phyloP scores from a whole-genome alignment of 1,140 invertebrate genomes.

The Cyclargus thomasi region DNA sequence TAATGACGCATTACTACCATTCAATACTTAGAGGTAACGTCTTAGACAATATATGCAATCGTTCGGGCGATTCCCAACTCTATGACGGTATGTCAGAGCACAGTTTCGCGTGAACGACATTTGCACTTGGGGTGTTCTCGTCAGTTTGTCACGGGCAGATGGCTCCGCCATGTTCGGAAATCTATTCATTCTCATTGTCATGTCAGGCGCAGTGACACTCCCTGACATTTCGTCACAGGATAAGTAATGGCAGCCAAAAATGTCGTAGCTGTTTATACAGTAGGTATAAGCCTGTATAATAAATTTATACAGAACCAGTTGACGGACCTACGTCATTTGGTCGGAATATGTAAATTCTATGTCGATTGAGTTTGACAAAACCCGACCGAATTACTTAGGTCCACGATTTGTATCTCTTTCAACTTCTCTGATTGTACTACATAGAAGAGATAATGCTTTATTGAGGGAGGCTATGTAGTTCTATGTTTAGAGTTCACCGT shows the following conservation, averaged over 20 bases:
- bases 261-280: background rate
- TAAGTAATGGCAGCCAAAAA: background rate
- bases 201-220: slow-evolving; percentile 16
- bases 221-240: slow-evolving; percentile 14
- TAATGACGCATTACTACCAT: slow-evolving; percentile 69
- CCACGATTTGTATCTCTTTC: too few species aligned
- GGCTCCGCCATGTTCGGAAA: slow-evolving; percentile 14
- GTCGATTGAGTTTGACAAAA: too few species aligned
- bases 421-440: too few species aligned
- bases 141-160: slow-evolving; percentile 20
- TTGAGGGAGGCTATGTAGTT: too few species aligned
- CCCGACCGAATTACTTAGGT: too few species aligned
- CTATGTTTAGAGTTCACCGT: too few species aligned
- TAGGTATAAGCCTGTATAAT: too few species aligned
- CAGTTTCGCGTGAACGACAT: background rate
- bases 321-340: too few species aligned
- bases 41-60: slow-evolving; percentile 14
- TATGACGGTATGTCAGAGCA: background rate
- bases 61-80: background rate
- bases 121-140: background rate
- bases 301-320: too few species aligned
- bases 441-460: too few species aligned
- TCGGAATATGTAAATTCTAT: too few species aligned
- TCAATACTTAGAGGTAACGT: slow-evolving; percentile 27
- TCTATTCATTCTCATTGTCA: slow-evolving; percentile 19